A percentile compares a stretch with the other conserved stretches of the same genome.
phyloP scores from a whole-genome alignment of 30 jellyfish, hydroid and myxozoan genomes.

The Mastigias papua region DNA sequence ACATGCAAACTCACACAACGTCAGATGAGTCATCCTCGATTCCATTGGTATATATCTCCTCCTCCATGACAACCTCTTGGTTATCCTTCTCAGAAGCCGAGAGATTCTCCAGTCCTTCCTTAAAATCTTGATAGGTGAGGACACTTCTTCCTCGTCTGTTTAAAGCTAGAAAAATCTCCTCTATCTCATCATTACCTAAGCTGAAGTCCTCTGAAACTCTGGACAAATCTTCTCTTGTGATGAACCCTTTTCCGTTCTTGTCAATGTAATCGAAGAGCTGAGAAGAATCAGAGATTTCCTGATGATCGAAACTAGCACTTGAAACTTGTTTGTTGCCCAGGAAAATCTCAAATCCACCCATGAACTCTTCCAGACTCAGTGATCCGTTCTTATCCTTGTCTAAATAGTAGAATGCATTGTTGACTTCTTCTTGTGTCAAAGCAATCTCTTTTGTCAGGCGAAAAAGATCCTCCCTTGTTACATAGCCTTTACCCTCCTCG shows the following conservation, averaged over 20 bases:
- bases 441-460: conserved; percentile 83
- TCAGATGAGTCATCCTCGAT: conserved; percentile 20
- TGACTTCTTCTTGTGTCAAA: conserved; percentile 74
- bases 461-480: conserved; percentile 77
- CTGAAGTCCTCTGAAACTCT: conserved; percentile 63
- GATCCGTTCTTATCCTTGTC: conserved; percentile 86
- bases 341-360: conserved; percentile 86
- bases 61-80: conserved; percentile 47
- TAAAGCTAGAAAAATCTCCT: conserved; percentile 55
- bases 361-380: conserved; percentile 85
- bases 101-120: conserved; percentile 61
- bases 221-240: conserved; percentile 72
- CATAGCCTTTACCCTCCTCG: conserved; percentile 77
- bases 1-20: neutral
- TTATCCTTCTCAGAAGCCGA: neutral
- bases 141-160: conserved; percentile 45
- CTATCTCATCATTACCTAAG: conserved; percentile 51
- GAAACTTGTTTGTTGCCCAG: conserved; percentile 78
- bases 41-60: conserved; percentile 62
- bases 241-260: conserved; percentile 78
- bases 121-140: conserved; percentile 54
- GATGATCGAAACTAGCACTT: conserved; percentile 58
- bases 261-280: conserved; percentile 81
- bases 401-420: conserved; percentile 80
- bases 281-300: conserved; percentile 66